Percentiles rank a stretch among this genome's conserved stretches.
Conservation (phyloP, 2,888 invertebrate species). For the Eretmocerus hayati region DNA sequence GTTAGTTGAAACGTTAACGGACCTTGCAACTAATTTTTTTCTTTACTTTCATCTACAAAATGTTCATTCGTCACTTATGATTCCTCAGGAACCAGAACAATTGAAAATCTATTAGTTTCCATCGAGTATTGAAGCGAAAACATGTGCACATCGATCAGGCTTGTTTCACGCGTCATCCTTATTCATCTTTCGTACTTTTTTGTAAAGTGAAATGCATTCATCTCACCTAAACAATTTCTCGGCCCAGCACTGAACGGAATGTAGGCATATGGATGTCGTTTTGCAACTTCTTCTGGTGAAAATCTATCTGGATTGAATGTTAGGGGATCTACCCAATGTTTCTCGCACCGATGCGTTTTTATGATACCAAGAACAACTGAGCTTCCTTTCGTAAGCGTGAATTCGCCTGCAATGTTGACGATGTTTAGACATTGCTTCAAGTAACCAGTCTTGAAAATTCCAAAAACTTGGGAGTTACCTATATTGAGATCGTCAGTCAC, state of each 20-base stretch:
- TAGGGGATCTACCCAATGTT: slow-evolving; percentile 30
- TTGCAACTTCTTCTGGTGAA: slow-evolving; percentile 30
- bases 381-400: slow-evolving; percentile 27
- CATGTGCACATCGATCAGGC: no score
- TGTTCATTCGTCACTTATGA: no score
- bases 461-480: slow-evolving; percentile 34
- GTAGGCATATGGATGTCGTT: slow-evolving; percentile 29
- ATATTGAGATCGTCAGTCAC: slow-evolving; percentile 49
- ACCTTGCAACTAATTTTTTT: no score
- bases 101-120: no score
- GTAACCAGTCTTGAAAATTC: background rate
- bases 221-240: slow-evolving; percentile 29
- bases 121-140: no score
- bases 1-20: no score
- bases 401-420: slow-evolving; percentile 18
- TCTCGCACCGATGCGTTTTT: slow-evolving; percentile 25
- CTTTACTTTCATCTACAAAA: no score
- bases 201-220: no score
- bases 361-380: slow-evolving; percentile 25
- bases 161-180: no score
- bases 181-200: no score
- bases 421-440: background rate
- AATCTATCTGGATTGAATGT: slow-evolving; percentile 35
- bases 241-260: slow-evolving; percentile 32
- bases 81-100: no score